phyloP scores from a whole-genome alignment of 2,797 vertebrate species.

The Crenuchus spilurus region DNA sequence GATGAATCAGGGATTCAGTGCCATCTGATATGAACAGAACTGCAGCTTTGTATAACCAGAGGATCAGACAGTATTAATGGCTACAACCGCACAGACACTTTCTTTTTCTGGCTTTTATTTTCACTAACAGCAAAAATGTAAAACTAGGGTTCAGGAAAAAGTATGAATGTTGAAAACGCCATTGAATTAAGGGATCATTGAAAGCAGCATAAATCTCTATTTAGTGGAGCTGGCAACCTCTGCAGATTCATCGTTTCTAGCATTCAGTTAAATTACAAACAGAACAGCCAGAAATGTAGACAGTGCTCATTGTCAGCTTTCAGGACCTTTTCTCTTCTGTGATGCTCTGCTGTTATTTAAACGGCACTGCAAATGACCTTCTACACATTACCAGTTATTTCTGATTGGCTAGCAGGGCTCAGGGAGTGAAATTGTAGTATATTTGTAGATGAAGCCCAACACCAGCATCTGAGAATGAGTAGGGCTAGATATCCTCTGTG shows the following conservation, averaged over 20 bases:
- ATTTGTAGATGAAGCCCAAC: neutral
- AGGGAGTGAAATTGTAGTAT: neutral
- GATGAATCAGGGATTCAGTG: constrained; percentile 11
- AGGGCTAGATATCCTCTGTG: neutral
- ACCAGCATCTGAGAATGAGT: neutral
- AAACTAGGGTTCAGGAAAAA: neutral
- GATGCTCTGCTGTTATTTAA: neutral
- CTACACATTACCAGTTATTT: neutral
- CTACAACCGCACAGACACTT: neutral
- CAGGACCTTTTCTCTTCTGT: neutral
- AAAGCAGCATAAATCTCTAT: neutral
- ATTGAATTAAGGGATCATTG: neutral
- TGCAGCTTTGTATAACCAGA: constrained; percentile 5
- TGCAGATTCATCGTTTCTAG: neutral
- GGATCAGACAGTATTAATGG: constrained; percentile 11
- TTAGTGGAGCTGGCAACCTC: neutral
- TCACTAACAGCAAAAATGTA: neutral
- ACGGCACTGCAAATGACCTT: neutral
- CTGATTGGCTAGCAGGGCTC: neutral
- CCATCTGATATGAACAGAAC: constrained; percentile 18
- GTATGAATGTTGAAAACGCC: neutral
- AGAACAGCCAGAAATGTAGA: neutral
- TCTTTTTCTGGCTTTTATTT: neutral
- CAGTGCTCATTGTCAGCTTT: neutral
- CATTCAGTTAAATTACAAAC: neutral